Percentiles rank a stretch among this genome's conserved stretches.
phyloP scores from a whole-genome alignment of 2,113 vertebrate genomes.

The Planiliza haematocheilus region DNA sequence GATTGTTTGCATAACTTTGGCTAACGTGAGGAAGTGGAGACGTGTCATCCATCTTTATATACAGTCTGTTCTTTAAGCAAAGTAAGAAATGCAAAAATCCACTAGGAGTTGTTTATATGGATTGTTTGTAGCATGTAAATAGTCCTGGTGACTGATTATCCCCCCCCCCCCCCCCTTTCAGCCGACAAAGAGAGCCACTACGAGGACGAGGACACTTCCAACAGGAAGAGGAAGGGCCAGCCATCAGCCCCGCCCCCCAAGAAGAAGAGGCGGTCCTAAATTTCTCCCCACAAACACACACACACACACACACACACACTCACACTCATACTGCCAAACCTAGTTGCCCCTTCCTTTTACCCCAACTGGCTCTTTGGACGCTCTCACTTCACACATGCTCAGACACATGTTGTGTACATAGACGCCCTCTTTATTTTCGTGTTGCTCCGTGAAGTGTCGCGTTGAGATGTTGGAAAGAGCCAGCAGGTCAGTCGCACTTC shows the following conservation, averaged over 20 bases:
- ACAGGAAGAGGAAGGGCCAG: slow-evolving; percentile 88
- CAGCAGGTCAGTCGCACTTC: slow-evolving; percentile 53
- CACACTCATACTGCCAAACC: slow-evolving; percentile 72
- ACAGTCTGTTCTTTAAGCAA: no score
- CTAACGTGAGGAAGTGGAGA: no score
- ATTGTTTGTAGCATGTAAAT: no score
- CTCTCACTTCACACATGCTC: slow-evolving; percentile 20
- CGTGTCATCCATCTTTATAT: no score
- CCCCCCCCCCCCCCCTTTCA: slow-evolving; percentile 62
- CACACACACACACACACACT: slow-evolving; percentile 2
- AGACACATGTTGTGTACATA: slow-evolving; percentile 67
- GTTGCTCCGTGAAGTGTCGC: slow-evolving; percentile 56
- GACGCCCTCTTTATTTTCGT: slow-evolving; percentile 53
- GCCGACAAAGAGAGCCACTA: slow-evolving; percentile 92
- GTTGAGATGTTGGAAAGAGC: slow-evolving; percentile 45
- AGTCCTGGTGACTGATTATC: no score
- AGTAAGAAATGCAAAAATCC: no score
- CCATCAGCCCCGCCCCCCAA: slow-evolving; percentile 83
- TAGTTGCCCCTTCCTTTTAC: slow-evolving; percentile 20
- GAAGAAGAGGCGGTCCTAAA: slow-evolving; percentile 85
- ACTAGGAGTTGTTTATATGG: no score
- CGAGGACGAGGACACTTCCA: slow-evolving; percentile 86
- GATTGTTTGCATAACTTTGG: no score
- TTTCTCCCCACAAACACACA: neutral
- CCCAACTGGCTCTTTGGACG: slow-evolving; percentile 47